Evolutionary conservation across 2,113 vertebrate genomes (phyloP), one percentile per base, ranked within the genome.

Genomic region (Leucopternis melanops): DNA sequence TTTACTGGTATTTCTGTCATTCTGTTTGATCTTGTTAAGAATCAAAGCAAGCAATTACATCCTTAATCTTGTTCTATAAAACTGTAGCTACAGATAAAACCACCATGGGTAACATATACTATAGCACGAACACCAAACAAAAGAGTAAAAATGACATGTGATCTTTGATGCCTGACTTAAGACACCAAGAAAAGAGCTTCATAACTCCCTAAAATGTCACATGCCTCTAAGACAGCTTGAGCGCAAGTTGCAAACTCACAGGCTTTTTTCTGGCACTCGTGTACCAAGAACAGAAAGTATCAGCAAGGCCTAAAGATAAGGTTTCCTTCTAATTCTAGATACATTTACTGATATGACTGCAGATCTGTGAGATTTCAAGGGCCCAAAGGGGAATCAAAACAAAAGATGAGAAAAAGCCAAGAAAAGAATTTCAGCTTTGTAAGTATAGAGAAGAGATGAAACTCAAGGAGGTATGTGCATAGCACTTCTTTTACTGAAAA

Each of bases 11-110:
- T 13, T 82, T 11, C 83, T 81, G 85, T 49, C 95, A 6, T 16
- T 49, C 94, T 20, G 20, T 81, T 93, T 96, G 94, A 95, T 96
- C 95, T 85, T 3, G 25, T 62, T 95, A 69, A 66, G 83, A 91
- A 96, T 91, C 91, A 94, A 87, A 93, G 88, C 5, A 40, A 81
- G 86, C 83, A 96, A 95, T 97, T 94, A 94, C 97, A 87, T 36
- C 92, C 94, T 87, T 94, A 95, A 95, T 97, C 97, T 89, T 31
- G 77, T 61, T 72, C 88, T 55, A 0, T 58, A 49, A 69, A 91
- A 95, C 91, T 86, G 90, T 66, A 94, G 91, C 88, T 96, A 59
- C 88, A 88, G 93, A 95, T 87, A 67, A 84, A 95, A 36, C 63
- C 90, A 82, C 20, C 44, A 15, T 10, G 1, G 59, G 90, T 91